Evolutionary conservation across 2,113 vertebrate species (phyloP).

Genomic region (Amphilophus citrinellus): DNA sequence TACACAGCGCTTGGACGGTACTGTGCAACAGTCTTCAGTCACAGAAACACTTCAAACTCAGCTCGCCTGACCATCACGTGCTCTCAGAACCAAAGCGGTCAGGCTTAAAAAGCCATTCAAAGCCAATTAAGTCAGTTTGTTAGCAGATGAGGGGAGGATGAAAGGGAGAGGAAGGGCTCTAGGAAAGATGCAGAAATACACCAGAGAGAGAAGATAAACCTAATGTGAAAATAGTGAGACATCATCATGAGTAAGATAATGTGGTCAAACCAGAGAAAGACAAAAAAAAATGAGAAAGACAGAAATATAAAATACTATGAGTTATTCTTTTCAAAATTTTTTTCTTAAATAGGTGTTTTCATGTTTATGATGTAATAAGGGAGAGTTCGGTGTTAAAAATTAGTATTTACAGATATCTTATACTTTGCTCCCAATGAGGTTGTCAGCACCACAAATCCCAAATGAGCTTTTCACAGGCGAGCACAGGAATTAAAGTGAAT

Average conservation of each 20-base stretch:
- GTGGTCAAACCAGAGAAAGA: not conserved
- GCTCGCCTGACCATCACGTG: slow-evolving; percentile 36
- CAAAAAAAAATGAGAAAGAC: not conserved
- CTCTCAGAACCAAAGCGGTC: slow-evolving; percentile 42
- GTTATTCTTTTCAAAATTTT: not conserved
- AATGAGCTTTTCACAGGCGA: slow-evolving; percentile 24
- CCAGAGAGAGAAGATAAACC: not conserved
- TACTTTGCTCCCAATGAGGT: slow-evolving; percentile 12
- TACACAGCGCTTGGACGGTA: too few relatives aligned
- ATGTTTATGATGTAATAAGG: not conserved
- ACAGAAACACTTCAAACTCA: slow-evolving; percentile 24
- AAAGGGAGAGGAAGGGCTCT: not conserved
- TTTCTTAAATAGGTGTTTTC: not conserved
- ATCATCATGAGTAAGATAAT: not conserved
- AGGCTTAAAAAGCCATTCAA: slow-evolving; percentile 35
- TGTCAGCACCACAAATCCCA: slow-evolving; percentile 26
- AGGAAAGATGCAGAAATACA: not conserved
- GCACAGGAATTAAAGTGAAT: slow-evolving; percentile 23
- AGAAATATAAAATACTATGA: not conserved
- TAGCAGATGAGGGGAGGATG: not conserved
- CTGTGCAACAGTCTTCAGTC: too few relatives aligned
- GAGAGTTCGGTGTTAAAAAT: slow-evolving; percentile 7
- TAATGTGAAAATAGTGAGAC: not conserved
- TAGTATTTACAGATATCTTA: slow-evolving; percentile 5
- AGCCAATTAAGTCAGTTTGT: slow-evolving; percentile 14